Percentiles rank a stretch among this genome's conserved stretches.
Evolutionary conservation across 2,888 invertebrate genomes (phyloP).

Genomic region (Tetropium fuscum): DNA sequence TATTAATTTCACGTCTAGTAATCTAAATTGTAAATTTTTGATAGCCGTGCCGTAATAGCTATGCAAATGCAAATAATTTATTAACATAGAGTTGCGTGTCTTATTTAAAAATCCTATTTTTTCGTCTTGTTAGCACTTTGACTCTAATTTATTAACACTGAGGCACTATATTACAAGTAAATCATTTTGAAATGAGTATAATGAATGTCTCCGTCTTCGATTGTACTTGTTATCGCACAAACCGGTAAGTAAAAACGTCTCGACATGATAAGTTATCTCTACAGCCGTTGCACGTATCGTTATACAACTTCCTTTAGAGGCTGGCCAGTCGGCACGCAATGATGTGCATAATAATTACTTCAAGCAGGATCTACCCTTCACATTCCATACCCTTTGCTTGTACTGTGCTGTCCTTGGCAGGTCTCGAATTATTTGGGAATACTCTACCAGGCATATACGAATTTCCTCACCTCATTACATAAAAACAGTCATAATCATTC

Average conservation of each 20-base stretch:
- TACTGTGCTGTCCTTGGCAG: slow-evolving; percentile 11
- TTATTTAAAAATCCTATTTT: slow-evolving; percentile 42
- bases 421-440: slow-evolving; percentile 2
- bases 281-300: slow-evolving; percentile 54
- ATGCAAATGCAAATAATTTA: slow-evolving; percentile 51
- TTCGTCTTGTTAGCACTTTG: slow-evolving; percentile 47
- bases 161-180: slow-evolving; percentile 34
- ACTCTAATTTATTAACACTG: slow-evolving; percentile 45
- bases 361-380: slow-evolving; percentile 38
- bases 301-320: slow-evolving; percentile 62
- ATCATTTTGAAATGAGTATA: slow-evolving; percentile 25
- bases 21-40: slow-evolving; percentile 57
- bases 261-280: slow-evolving; percentile 41
- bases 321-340: slow-evolving; percentile 60
- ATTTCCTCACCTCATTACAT: no score
- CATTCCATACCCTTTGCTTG: slow-evolving; percentile 19
- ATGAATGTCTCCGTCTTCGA: slow-evolving; percentile 32
- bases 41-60: slow-evolving; percentile 52
- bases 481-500: no score
- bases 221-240: slow-evolving; percentile 31
- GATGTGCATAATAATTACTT: slow-evolving; percentile 65
- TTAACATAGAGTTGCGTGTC: slow-evolving; percentile 46
- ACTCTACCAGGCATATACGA: neutral
- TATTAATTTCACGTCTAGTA: slow-evolving; percentile 51
- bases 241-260: slow-evolving; percentile 27